phyloP scores from a whole-genome alignment of 2,113 vertebrate genomes.

The Sialia sialis region DNA sequence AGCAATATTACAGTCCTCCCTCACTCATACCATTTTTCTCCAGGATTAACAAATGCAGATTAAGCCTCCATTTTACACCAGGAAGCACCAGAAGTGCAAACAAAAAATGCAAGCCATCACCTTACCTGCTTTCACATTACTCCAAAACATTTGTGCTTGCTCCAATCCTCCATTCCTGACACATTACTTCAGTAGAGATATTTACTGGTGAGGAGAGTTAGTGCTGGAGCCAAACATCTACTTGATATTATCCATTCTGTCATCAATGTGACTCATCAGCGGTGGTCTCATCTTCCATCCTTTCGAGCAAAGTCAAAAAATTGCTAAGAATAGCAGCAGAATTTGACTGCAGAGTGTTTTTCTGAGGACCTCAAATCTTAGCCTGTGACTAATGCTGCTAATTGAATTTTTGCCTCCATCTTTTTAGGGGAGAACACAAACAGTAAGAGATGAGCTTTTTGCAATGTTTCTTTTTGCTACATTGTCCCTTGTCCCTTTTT shows the following conservation, averaged over 20 bases:
- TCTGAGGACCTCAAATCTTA: constrained; percentile 5
- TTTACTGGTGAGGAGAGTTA: neutral
- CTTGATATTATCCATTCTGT: constrained; percentile 15
- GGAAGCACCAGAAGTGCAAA: neutral
- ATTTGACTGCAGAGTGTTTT: constrained; percentile 29
- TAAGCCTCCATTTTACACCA: neutral
- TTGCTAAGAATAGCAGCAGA: constrained; percentile 64
- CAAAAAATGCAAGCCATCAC: neutral
- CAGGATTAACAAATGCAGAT: neutral
- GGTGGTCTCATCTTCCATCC: constrained; percentile 37
- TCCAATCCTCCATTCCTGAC: neutral
- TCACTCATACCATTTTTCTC: neutral
- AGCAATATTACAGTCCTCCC: neutral
- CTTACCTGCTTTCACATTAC: neutral
- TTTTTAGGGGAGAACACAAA: neutral
- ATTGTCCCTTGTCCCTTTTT: neutral
- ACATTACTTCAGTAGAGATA: neutral
- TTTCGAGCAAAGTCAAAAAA: constrained; percentile 28
- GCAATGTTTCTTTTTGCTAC: neutral
- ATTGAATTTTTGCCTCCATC: constrained; percentile 28
- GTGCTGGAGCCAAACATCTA: neutral
- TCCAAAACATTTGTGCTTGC: neutral
- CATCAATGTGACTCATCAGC: constrained; percentile 31
- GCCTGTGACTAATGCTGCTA: constrained; percentile 27
- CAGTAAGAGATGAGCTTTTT: neutral